Base-by-base conservation (phyloP, 2,888 invertebrate genomes). In the Didymodactylos carnosus region DNA sequence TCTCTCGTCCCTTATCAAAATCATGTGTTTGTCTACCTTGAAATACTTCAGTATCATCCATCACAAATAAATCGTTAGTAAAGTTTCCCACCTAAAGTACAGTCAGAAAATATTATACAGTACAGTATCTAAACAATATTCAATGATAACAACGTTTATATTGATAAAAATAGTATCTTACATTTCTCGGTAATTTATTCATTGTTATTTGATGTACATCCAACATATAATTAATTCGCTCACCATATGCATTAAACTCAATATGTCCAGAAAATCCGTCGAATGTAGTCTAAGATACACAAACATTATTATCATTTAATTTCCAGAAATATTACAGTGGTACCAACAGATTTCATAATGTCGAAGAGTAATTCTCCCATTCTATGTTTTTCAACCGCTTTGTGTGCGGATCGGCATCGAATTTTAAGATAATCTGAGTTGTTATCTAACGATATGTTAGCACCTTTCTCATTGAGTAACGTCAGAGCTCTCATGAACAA, bases 221-320 rank as follows among this genome's bases (percentile, higher is more conserved):
- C 2, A 83, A 76, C 39, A 77, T 79, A 75, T 80, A 82, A 71
- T 81, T 78, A 35, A 78, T 77, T 46, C 83, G 76, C 72, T 78
- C 78, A 2, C 83, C 82, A 25, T 78, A 71, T 13, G 78, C 75
- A 71, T 80, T 80, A 76, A 83, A 83, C 16, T 77, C 77, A n/a
- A 83, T 77, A 10, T 74, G 76, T 14, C 83, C 83, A 2, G 82
- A 81, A 39, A 82, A 75, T 7, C 83, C 83, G 14, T 78, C 76
- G 73, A 80, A 79, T 25, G 35, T 27, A 46, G 39, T 29, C 39
- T 73, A 62, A 62, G 0, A 35, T 35, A 35, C 6, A 35, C 16
- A 29, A 62, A 14, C 7, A 62, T 27, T 19, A 53, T 29, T 29
- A 16, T 25, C 3, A 10, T 23, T 16, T 16, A 29, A 14, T 29